Conservation (phyloP, 2,888 invertebrate genomes). For the Exephanes ischioxanthus region DNA sequence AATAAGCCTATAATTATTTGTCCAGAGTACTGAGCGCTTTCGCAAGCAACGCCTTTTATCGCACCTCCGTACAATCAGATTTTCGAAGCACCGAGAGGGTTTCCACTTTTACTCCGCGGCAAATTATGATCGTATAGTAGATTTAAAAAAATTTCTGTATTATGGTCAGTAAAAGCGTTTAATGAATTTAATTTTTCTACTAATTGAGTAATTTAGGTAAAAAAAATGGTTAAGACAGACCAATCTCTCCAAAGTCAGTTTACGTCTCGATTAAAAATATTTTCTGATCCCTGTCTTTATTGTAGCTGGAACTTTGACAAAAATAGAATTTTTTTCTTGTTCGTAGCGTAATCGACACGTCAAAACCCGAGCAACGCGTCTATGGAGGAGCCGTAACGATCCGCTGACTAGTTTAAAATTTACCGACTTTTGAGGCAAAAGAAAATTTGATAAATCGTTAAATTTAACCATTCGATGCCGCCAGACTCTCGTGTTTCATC, state of each 20-base stretch:
- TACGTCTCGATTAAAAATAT: not conserved
- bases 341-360: not conserved
- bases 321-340: not conserved
- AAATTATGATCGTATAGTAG: not conserved
- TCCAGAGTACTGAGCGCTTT: conserved; percentile 32
- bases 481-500: not conserved
- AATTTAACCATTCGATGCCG: not conserved
- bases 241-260: not conserved
- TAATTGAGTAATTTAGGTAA: not conserved
- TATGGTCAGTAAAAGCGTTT: not conserved
- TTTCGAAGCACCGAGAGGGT: not conserved
- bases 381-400: not conserved
- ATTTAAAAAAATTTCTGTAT: not conserved
- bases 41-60: conserved; percentile 21
- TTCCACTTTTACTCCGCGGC: not conserved
- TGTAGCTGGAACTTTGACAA: not conserved
- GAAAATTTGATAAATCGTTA: not conserved
- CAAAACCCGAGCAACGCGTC: not conserved
- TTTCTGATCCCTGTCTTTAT: not conserved
- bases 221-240: not conserved
- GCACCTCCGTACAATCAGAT: conserved; percentile 24
- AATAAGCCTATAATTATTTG: conserved; percentile 56
- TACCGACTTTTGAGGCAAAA: not conserved
- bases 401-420: not conserved
- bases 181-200: not conserved